Evolutionary conservation across 2,113 vertebrate species (phyloP).

Genomic region (Ptilorrhoa leucosticta): DNA sequence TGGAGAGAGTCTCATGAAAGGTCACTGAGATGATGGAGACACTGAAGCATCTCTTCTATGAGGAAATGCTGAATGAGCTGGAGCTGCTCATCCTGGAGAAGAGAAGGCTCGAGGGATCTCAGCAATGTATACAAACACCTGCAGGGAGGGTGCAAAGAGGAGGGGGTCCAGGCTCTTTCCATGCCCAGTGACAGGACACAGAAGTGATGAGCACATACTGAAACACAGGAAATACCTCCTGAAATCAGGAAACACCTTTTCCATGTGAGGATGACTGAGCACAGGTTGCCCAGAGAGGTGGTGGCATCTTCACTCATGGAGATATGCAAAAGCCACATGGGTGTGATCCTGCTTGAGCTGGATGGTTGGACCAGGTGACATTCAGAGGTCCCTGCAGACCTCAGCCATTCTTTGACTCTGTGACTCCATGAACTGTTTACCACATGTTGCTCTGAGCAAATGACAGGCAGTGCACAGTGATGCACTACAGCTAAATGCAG

Average conservation of each 20-base stretch:
- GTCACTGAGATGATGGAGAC: background rate
- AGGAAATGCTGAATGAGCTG: background rate
- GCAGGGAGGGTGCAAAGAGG: background rate
- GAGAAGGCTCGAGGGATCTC: background rate
- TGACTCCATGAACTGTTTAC: background rate
- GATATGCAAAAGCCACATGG: background rate
- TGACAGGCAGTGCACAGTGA: background rate
- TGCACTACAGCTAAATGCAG: background rate
- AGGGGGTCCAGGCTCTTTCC: accelerated
- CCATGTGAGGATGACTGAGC: background rate
- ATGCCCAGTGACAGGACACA: background rate
- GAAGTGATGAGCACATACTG: background rate
- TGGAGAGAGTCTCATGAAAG: background rate
- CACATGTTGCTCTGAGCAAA: background rate
- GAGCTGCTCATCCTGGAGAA: background rate
- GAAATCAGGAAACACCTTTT: background rate
- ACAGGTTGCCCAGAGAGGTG: background rate
- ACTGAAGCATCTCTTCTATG: background rate
- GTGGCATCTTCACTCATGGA: background rate
- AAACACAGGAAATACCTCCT: background rate
- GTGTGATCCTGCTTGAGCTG: background rate
- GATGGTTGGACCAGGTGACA: background rate
- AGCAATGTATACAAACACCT: background rate
- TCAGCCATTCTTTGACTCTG: background rate
- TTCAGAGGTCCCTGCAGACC: background rate